These are phyloP conservation scores for Chelon auratus DNA, from an alignment of 2,797 vertebrate species.

Conservation along the genomic window DNA sequence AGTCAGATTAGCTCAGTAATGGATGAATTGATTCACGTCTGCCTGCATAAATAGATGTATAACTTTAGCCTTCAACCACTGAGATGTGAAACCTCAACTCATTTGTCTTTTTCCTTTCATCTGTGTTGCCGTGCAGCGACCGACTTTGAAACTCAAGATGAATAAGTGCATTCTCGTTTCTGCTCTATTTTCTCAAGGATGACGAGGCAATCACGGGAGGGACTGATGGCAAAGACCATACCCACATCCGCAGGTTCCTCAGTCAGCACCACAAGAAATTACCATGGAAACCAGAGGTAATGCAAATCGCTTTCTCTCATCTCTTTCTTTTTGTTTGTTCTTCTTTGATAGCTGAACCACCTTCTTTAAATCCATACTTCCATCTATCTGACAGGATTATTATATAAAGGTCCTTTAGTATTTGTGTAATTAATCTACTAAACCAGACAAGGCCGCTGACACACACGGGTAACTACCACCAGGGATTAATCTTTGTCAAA, in stretches of 20 bases:
- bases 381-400: constrained; percentile 1
- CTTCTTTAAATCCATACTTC: neutral
- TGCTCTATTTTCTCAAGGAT: constrained; percentile 71
- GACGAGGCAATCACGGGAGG: constrained; percentile 77
- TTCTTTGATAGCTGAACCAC: neutral
- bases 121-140: neutral
- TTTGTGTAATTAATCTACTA: constrained; percentile 34
- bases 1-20: constrained; percentile 13
- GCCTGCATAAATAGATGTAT: constrained; percentile 1
- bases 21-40: constrained; percentile 5
- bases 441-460: constrained; percentile 8
- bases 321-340: neutral
- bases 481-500: constrained; percentile 37
- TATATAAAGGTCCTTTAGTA: constrained; percentile 9
- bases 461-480: constrained; percentile 11
- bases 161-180: constrained; percentile 30
- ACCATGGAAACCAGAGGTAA: constrained; percentile 87
- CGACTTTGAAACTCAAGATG: neutral
- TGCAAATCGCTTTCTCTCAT: neutral
- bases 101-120: constrained; percentile 5
- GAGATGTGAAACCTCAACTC: neutral
- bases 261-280: constrained; percentile 80
- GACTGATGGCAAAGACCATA: constrained; percentile 68
- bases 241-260: constrained; percentile 80
- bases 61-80: constrained; percentile 5